Conservation (phyloP, 2,888 invertebrate genomes). For the Callimorpha dominula region DNA sequence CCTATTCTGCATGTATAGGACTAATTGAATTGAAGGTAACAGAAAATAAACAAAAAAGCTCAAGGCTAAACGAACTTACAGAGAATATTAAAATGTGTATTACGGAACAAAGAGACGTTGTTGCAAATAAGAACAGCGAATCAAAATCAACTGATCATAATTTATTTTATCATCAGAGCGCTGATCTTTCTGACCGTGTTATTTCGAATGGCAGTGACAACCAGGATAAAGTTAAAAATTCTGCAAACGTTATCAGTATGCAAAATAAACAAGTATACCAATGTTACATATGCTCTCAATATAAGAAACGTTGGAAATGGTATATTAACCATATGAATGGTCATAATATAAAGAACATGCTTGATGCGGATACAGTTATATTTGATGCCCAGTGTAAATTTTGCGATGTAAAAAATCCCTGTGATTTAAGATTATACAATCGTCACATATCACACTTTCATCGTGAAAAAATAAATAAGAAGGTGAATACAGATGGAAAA, state of each 20-base stretch:
- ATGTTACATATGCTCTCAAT: slow-evolving; percentile 60
- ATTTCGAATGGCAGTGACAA: background rate
- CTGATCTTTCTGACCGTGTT: background rate
- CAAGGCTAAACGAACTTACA: background rate
- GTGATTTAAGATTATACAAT: slow-evolving; percentile 42
- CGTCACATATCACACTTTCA: slow-evolving; percentile 48
- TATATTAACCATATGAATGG: slow-evolving; percentile 53
- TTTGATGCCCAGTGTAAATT: slow-evolving; percentile 62
- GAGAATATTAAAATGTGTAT: background rate
- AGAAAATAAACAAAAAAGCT: background rate
- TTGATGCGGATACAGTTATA: slow-evolving; percentile 40
- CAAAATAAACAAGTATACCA: slow-evolving; percentile 31
- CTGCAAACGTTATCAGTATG: background rate
- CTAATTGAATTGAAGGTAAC: background rate
- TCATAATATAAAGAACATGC: slow-evolving; percentile 50
- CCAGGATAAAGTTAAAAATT: background rate
- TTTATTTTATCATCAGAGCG: background rate
- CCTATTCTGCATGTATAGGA: background rate
- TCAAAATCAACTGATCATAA: background rate
- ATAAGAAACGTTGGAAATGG: slow-evolving; percentile 39
- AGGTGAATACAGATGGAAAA: slow-evolving; percentile 9
- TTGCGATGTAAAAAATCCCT: slow-evolving; percentile 49
- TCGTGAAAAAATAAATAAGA: slow-evolving; percentile 11
- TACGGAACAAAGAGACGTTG: background rate
- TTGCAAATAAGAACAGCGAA: background rate